Evolutionary conservation across 2,797 vertebrate species (phyloP).

Genomic region (Hephaestus fuliginosus): DNA sequence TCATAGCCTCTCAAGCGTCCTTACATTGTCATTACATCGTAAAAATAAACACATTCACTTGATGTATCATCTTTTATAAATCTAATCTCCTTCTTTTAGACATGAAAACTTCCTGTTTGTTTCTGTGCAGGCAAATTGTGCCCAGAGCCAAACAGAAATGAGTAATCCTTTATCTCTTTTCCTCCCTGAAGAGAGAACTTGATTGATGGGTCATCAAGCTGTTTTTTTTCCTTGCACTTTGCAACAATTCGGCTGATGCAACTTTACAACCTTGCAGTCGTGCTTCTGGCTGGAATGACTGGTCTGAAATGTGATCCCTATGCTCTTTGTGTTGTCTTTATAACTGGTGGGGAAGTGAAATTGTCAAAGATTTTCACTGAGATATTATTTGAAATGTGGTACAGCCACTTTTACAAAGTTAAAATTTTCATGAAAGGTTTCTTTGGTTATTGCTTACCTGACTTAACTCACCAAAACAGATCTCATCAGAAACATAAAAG

Average conservation of each 20-base stretch:
- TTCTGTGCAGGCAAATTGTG: not conserved
- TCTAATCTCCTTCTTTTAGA: not conserved
- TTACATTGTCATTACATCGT: too few species aligned
- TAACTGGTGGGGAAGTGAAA: not conserved
- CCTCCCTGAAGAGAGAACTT: constrained; percentile 24
- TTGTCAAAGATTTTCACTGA: not conserved
- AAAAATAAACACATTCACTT: not conserved
- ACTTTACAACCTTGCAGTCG: not conserved
- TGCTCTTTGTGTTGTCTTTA: not conserved
- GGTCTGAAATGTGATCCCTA: not conserved
- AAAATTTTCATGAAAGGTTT: constrained; percentile 9
- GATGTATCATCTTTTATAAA: constrained; percentile 14
- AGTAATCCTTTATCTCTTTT: constrained; percentile 30
- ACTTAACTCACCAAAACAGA: not conserved
- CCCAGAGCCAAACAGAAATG: constrained; percentile 26
- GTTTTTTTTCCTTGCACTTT: not conserved
- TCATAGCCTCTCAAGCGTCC: too few species aligned
- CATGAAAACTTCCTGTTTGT: constrained; percentile 20
- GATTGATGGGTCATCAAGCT: constrained; percentile 8
- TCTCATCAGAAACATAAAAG: not conserved
- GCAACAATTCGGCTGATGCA: constrained; percentile 3
- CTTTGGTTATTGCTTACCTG: not conserved
- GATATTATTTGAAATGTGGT: constrained; percentile 9
- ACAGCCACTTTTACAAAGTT: not conserved
- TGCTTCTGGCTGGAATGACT: not conserved